A percentile compares a stretch with the other conserved stretches of the same genome.
These are phyloP conservation scores for Glaucidium brasilianum DNA, from an alignment of 2,113 vertebrate species.

Conservation along the genomic window DNA sequence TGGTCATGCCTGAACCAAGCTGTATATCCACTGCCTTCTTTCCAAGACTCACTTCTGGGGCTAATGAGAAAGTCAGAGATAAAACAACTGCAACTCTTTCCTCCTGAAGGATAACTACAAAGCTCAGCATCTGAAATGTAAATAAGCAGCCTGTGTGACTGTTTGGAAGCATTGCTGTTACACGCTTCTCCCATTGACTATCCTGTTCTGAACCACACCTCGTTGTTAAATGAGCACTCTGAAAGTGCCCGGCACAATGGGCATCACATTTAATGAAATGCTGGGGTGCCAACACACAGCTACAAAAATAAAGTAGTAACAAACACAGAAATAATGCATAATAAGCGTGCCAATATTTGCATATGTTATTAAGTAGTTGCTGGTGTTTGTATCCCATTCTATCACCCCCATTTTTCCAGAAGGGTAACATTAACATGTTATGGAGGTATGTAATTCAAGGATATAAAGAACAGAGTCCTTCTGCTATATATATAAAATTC, in stretches of 20 bases:
- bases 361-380: background rate
- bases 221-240: background rate
- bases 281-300: background rate
- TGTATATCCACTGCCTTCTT: background rate
- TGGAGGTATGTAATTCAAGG: background rate
- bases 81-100: background rate
- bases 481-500: background rate
- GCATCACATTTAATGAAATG: background rate
- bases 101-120: background rate
- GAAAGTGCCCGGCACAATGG: background rate
- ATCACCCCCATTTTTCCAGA: background rate
- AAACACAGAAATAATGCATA: background rate
- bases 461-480: background rate
- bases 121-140: background rate
- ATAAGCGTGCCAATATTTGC: background rate
- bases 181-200: background rate
- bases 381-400: background rate
- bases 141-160: background rate
- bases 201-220: background rate
- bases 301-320: background rate
- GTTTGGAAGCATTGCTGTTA: background rate
- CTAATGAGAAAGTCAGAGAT: background rate
- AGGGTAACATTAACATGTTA: background rate
- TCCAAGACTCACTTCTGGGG: background rate
- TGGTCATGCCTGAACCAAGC: background rate